Evolutionary conservation across 2,797 vertebrate genomes (phyloP).

Genomic region (Clarias fuscus): DNA sequence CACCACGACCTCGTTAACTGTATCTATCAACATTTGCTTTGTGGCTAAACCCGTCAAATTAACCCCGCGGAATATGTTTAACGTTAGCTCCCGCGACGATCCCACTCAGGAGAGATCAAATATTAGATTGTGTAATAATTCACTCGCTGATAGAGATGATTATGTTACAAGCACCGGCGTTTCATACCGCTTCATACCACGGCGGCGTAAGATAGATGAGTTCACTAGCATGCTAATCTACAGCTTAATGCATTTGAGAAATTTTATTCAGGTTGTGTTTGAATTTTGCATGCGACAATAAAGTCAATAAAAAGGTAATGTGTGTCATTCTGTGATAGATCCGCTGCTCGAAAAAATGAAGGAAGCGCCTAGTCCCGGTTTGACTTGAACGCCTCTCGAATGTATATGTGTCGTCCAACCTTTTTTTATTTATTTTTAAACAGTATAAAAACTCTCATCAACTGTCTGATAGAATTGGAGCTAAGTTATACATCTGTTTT

Average conservation of each 20-base stretch:
- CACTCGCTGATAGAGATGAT: not conserved
- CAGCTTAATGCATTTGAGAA: too few species aligned
- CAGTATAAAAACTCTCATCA: too few species aligned
- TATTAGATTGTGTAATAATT: conserved; percentile 1
- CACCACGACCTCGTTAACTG: conserved; percentile 31
- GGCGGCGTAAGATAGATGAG: not conserved
- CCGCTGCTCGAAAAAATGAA: too few species aligned
- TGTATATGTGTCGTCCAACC: too few species aligned
- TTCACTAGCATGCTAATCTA: not conserved
- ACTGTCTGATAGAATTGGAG: not conserved
- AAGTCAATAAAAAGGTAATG: not conserved
- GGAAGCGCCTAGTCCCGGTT: too few species aligned
- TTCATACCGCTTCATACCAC: not conserved
- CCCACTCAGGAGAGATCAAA: not conserved
- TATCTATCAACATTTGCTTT: conserved; percentile 27
- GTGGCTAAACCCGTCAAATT: conserved; percentile 26
- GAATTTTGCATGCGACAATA: not conserved
- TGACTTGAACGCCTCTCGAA: too few species aligned
- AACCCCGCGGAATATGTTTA: conserved; percentile 15
- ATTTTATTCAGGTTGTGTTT: not conserved
- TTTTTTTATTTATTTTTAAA: too few species aligned
- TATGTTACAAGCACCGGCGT: not conserved
- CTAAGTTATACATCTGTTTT: not conserved
- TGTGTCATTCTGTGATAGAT: not conserved
- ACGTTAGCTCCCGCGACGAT: conserved; percentile 8